These are phyloP conservation scores for Gortyna flavago DNA, from an alignment of 2,888 invertebrate species.

Conservation along the genomic window DNA sequence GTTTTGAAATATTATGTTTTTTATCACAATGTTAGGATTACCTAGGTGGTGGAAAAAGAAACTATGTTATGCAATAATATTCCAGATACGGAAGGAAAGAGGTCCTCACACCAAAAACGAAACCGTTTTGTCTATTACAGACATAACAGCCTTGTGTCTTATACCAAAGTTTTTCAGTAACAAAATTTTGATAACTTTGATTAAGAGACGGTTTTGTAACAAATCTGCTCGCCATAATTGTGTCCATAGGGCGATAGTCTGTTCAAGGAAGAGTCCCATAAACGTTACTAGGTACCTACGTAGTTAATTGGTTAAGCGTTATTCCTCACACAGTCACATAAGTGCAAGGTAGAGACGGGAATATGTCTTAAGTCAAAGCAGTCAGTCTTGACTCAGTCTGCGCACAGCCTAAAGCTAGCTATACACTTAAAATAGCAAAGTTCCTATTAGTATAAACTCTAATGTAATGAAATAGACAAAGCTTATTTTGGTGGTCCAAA, in stretches of 20 bases:
- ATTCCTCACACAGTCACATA: too few species aligned
- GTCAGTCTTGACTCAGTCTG: background rate
- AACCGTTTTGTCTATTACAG: background rate
- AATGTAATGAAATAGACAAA: conserved; percentile 15
- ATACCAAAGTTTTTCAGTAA: background rate
- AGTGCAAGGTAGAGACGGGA: background rate
- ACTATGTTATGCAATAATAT: background rate
- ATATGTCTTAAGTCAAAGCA: background rate
- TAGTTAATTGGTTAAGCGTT: background rate
- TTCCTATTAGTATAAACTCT: conserved; percentile 18
- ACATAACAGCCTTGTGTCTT: background rate
- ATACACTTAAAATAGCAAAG: conserved; percentile 19
- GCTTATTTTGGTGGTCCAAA: conserved; percentile 51
- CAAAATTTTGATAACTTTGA: background rate
- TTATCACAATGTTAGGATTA: background rate
- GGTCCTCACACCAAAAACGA: background rate
- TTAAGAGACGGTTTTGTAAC: background rate
- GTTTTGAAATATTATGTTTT: conserved; percentile 5
- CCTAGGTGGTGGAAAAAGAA: background rate
- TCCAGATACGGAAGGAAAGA: background rate
- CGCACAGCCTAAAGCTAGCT: background rate
- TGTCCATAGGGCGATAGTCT: background rate
- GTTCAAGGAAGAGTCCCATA: too few species aligned
- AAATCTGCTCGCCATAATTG: background rate
- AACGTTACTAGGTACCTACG: background rate